Evolutionary conservation across 2,797 vertebrate genomes (phyloP), one percentile per base, ranked within the genome.

Genomic region (Tragopan temminckii): DNA sequence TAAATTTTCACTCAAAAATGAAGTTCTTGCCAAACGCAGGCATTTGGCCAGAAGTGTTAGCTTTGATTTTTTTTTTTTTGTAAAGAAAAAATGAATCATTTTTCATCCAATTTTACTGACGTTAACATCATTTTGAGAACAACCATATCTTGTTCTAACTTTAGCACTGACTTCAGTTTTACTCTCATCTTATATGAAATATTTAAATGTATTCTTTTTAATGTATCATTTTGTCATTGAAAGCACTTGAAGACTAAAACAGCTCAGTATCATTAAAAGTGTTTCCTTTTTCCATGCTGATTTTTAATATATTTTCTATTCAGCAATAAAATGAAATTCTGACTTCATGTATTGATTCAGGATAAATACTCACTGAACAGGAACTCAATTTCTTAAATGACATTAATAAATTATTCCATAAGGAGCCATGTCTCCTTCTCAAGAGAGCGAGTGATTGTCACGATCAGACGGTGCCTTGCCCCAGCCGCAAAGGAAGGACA

Each of bases 281-380:
- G 36, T 92, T 93, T 90, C 69, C 48, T 83, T 94, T 89, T 82
- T 80, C 68, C 70, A 23, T 20, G 29, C 31, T 72, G 20, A 67
- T 90, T 80, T 88, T 88, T 84, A 84, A 79, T 36, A 74, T 68
- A 85, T 89, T 88, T 88, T 94, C 70, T 80, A 40, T 89, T 61
- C 67, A 76, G 38, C 48, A 69, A 53, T 81, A 85, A 90, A 82
- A 82, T 69, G n/a, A 87, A 80, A 93, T 89, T 94, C 88, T 95
- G 90, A 94, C 84, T 92, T 95, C 81, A 89, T 75, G 13, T 91
- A 95, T 95, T 93, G 95, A 94, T 95, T 95, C 93, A 93, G 12
- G 81, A 89, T 96, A 91, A 96, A 96, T 93, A 93, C 53, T 66
- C 35, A 21, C 4, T 2, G 79, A 95, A 92, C 66, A 92, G 69